Evolutionary conservation across 2,113 vertebrate species (phyloP).

Genomic region (Notothenia coriiceps): DNA sequence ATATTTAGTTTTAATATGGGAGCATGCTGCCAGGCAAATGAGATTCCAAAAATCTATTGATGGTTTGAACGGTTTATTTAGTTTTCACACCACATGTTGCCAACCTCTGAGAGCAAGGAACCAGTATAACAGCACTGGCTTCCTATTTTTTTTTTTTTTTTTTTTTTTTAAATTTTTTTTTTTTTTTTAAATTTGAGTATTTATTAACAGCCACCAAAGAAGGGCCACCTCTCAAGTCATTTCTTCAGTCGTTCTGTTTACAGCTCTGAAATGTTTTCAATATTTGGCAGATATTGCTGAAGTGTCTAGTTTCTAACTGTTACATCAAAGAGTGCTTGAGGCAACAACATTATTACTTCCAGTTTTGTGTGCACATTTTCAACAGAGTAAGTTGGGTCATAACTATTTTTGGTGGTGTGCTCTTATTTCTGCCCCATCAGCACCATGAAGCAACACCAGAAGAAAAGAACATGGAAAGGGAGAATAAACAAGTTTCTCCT

Average conservation of each 20-base stretch:
- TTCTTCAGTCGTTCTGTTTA: background rate
- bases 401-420: conserved; percentile 3
- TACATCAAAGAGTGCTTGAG: conserved; percentile 30
- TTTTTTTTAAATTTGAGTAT: no score
- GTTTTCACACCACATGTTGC: background rate
- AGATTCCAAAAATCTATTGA: conserved; percentile 20
- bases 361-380: background rate
- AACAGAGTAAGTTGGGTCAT: background rate
- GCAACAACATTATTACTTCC: conserved; percentile 27
- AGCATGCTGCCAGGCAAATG: background rate
- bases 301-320: background rate
- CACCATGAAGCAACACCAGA: conserved; percentile 1
- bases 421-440: conserved; percentile 14
- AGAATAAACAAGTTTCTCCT: background rate
- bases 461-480: background rate
- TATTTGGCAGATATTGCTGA: conserved; percentile 13
- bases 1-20: conserved; percentile 9
- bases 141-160: no score
- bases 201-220: no score
- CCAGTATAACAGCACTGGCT: conserved; percentile 30
- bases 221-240: no score
- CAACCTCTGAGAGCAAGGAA: background rate
- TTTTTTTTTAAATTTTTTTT: no score
- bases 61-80: conserved; percentile 4
- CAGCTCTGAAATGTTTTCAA: background rate